Evolutionary conservation across 2,113 vertebrate species (phyloP).

Genomic region (Limnothrissa miodon): DNA sequence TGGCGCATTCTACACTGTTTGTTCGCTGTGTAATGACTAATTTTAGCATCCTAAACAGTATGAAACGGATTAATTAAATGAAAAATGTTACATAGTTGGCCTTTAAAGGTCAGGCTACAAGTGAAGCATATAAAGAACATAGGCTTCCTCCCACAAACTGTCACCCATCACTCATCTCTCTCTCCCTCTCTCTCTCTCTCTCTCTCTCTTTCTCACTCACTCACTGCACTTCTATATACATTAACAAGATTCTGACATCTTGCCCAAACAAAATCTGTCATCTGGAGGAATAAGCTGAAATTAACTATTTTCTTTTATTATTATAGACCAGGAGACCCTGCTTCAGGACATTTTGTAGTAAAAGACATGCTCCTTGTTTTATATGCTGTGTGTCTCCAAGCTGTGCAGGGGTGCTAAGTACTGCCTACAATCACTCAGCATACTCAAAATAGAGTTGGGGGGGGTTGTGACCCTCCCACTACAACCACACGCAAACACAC

Average conservation of each 20-base stretch:
- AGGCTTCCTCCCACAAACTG: background rate
- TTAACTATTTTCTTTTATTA: background rate
- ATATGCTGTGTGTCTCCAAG: background rate
- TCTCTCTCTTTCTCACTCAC: background rate
- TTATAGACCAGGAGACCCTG: background rate
- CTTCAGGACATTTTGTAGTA: background rate
- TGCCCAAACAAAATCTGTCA: background rate
- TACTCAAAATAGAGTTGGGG: background rate
- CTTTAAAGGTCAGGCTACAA: background rate
- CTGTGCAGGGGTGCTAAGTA: background rate
- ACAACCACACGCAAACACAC: background rate
- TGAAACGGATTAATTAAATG: too few species aligned
- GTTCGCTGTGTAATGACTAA: too few species aligned
- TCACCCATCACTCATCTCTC: background rate
- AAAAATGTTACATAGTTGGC: too few species aligned
- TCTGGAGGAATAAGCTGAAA: background rate
- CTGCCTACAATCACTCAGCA: background rate
- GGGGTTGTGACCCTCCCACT: background rate
- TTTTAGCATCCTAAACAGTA: too few species aligned
- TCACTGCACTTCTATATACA: background rate
- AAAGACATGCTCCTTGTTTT: background rate
- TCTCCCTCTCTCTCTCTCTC: background rate
- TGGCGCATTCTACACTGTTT: too few species aligned
- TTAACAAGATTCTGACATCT: background rate
- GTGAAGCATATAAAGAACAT: background rate